A percentile compares a stretch with the other conserved stretches of the same genome.
phyloP scores from a whole-genome alignment of 2,113 vertebrate species.

The Scomber scombrus region DNA sequence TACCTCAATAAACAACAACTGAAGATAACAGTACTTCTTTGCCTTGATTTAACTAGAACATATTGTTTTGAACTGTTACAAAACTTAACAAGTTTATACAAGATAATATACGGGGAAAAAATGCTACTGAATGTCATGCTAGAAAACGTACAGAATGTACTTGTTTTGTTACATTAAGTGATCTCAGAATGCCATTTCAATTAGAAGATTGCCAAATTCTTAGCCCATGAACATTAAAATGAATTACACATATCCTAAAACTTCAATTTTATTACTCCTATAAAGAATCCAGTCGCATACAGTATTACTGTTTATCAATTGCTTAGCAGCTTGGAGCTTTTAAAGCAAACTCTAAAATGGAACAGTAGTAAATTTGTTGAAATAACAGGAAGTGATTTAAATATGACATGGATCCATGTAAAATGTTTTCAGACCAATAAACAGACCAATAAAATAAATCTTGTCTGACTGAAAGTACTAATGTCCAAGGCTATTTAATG shows the following conservation, averaged over 20 bases:
- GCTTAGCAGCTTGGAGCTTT: not conserved
- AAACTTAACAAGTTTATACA: no score
- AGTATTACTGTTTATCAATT: not conserved
- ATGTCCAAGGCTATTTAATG: conserved; percentile 6
- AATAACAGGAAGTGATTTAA: not conserved
- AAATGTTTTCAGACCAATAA: not conserved
- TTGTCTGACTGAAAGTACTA: not conserved
- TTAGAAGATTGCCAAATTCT: not conserved
- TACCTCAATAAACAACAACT: no score
- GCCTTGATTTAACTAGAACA: no score
- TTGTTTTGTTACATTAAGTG: no score
- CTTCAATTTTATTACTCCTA: not conserved
- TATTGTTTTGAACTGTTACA: no score
- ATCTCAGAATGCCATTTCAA: not conserved
- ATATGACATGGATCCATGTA: not conserved
- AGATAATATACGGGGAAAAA: no score
- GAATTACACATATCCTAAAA: not conserved
- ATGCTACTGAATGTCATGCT: no score
- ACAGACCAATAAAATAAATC: conserved; percentile 21
- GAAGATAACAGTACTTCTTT: no score
- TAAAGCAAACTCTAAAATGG: not conserved
- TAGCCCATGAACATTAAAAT: not conserved
- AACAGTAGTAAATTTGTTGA: not conserved
- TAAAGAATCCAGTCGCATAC: not conserved
- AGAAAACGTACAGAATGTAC: no score